Base-by-base conservation (phyloP, 2,888 invertebrate species). In the Drosophila picticornis region DNA sequence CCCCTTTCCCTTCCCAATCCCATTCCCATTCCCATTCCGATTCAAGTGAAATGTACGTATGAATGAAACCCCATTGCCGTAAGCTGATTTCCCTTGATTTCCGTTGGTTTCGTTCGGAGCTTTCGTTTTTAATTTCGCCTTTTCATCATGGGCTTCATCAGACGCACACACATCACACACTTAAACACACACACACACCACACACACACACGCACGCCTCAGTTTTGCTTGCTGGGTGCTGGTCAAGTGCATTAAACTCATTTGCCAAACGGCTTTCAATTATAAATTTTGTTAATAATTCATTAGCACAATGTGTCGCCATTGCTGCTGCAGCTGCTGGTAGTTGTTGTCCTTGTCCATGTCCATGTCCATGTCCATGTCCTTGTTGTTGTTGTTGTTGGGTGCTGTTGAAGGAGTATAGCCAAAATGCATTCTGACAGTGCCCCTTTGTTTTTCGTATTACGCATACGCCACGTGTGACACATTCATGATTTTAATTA, bases 241-340 rank as follows among this genome's bases (percentile, higher is more conserved):
- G 60, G 48, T 66, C 68, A 68, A 74, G 88, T 86, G 86, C 90
- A 86, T 90, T 84, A 88, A 88, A 90, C 90, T 88, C 88, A 83
- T 90, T 86, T 85, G 83, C 63, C 76, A 73, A 85, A 85, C 90
- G 85, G 91, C 90, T 92, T 91, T 92, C 92, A 92, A 91, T 92
- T 92, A 92, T 90, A 91, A 90, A 89, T 92, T 85, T 88, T 81
- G 84, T 91, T 88, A 91, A 92, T 90, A 91, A 83, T 92, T 92
- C 86, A 91, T 91, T 91, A 91, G 91, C 84, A 79, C 77, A 91
- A 91, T 91, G 86, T 89, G 90, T 74, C 59, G 80, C 70, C 78
- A 56, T 48, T 32, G 73, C 56, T 31, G 50, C 51, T 56, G 36
- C 36, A 11, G 43, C 43, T 43, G 43, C 43, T 43, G 43, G 11